Percentiles rank a stretch among this genome's conserved stretches.
phyloP scores from a whole-genome alignment of 2,888 invertebrate species.

The Cryptus armator region DNA sequence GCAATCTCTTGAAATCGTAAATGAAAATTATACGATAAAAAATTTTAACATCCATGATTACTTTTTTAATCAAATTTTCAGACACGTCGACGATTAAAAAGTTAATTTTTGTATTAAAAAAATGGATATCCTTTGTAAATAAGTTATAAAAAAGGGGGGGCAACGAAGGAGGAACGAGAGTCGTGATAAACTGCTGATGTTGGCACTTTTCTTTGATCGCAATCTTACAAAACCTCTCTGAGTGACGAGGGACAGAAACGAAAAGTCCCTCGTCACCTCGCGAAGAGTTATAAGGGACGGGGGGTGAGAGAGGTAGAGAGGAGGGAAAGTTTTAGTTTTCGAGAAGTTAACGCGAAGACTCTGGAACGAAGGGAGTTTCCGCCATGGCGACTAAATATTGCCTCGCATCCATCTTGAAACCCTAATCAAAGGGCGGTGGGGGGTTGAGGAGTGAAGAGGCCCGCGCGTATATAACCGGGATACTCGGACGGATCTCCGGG shows the following conservation, averaged over 20 bases:
- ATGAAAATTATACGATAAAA: neutral
- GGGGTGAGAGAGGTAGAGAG: neutral
- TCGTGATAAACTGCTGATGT: constrained; percentile 25
- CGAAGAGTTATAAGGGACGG: neutral
- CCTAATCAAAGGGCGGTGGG: constrained; percentile 79
- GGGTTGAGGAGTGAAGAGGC: constrained; percentile 9
- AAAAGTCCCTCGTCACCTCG: constrained; percentile 54
- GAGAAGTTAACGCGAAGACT: constrained; percentile 27
- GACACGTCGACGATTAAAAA: neutral
- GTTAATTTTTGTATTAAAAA: neutral
- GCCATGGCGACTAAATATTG: constrained; percentile 76
- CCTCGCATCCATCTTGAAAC: constrained; percentile 81
- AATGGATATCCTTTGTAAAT: neutral
- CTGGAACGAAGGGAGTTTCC: constrained; percentile 40
- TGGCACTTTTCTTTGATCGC: constrained; percentile 38
- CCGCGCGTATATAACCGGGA: constrained; percentile 19
- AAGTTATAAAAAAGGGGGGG: constrained; percentile 3
- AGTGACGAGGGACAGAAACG: constrained; percentile 29
- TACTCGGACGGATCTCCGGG: constrained; percentile 28
- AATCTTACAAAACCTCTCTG: constrained; percentile 2
- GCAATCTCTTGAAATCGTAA: neutral
- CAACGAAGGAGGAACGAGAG: neutral
- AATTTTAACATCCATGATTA: neutral
- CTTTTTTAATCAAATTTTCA: neutral
- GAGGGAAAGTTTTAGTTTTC: constrained; percentile 50